Conservation (phyloP, 2,113 vertebrate genomes). For the Aegypius monachus region DNA sequence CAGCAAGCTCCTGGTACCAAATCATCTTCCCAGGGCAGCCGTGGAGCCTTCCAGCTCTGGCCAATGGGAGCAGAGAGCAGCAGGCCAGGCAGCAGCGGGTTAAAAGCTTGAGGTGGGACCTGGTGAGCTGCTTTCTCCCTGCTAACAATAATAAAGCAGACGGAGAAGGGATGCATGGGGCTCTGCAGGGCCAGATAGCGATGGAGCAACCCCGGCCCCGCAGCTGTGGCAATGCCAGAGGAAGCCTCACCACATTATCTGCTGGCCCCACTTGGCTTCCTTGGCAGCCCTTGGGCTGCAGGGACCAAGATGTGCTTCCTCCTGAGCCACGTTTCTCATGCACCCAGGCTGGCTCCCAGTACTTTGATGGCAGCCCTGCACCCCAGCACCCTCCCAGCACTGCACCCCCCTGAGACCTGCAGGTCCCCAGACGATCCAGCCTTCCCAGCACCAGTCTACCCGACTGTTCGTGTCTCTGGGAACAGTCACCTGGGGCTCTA, state of each 20-base stretch:
- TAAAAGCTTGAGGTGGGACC: slow-evolving; percentile 16
- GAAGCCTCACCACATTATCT: slow-evolving; percentile 38
- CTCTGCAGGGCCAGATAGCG: neutral
- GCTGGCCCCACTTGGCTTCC: neutral
- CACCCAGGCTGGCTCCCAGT: neutral
- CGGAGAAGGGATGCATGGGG: neutral
- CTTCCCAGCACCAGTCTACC: neutral
- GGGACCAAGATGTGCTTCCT: neutral
- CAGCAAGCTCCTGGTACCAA: neutral
- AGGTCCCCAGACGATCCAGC: neutral
- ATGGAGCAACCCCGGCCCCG: neutral
- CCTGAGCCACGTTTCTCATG: neutral
- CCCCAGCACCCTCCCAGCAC: neutral
- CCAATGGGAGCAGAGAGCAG: neutral
- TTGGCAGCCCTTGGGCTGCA: neutral
- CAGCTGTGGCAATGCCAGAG: neutral
- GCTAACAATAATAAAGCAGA: neutral
- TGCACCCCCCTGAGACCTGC: neutral
- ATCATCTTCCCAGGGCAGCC: neutral
- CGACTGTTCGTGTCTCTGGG: neutral
- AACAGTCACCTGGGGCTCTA: neutral
- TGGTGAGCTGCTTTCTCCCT: neutral
- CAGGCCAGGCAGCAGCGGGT: neutral
- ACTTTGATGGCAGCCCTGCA: neutral
- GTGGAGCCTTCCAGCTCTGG: neutral